Conservation (phyloP, 2,888 invertebrate genomes). For the Mesorhabditis belari region DNA sequence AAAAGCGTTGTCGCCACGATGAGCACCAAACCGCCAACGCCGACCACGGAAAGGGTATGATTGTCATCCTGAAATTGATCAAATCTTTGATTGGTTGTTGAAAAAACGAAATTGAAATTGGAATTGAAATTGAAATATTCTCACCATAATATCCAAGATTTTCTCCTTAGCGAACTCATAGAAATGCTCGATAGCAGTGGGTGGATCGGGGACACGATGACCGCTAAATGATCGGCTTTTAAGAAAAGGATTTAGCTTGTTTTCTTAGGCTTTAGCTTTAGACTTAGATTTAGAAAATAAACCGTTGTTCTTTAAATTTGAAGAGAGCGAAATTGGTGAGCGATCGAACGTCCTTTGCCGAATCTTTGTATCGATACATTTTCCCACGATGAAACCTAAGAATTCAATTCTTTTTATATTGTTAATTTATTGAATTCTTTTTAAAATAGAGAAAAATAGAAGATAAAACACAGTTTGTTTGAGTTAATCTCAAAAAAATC, state of each 20-base stretch:
- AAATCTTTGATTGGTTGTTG: neutral
- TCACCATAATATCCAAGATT: constrained; percentile 41
- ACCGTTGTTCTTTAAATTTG: constrained; percentile 48
- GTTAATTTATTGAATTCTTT: no score
- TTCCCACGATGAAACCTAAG: constrained; percentile 51
- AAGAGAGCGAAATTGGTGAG: constrained; percentile 49
- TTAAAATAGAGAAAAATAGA: no score
- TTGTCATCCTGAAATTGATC: constrained; percentile 43
- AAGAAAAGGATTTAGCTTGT: neutral
- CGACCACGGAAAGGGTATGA: constrained; percentile 45
- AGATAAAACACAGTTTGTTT: no score
- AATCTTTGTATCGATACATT: constrained; percentile 52
- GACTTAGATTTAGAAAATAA: no score
- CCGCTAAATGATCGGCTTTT: neutral
- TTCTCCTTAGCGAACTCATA: constrained; percentile 51
- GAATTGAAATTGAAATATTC: neutral
- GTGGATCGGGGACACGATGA: constrained; percentile 50
- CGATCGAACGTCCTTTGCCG: constrained; percentile 49
- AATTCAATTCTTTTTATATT: neutral
- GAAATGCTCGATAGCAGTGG: constrained; percentile 50
- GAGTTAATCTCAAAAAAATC: no score
- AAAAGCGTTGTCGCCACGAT: constrained; percentile 46
- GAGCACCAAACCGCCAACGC: constrained; percentile 47
- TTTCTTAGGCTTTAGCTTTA: neutral
- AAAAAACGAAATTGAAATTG: neutral